Percentiles rank a stretch among this genome's conserved stretches.
These are phyloP conservation scores for Motacilla alba DNA, from an alignment of 2,113 vertebrate genomes.

Conservation along the genomic window DNA sequence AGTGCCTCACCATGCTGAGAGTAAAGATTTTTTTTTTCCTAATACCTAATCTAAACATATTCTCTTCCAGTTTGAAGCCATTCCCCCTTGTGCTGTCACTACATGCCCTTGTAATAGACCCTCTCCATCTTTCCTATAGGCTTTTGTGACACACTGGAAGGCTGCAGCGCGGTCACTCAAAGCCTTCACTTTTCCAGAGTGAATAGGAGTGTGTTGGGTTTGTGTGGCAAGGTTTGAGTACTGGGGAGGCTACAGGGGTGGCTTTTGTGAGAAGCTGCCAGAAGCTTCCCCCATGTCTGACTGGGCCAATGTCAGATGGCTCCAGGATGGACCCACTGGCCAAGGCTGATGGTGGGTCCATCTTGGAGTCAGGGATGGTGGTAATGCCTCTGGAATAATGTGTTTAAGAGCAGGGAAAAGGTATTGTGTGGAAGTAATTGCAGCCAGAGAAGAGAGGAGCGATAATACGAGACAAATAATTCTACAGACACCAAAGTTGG, in stretches of 20 bases:
- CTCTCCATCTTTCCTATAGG: not conserved
- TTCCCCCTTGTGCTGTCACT: not conserved
- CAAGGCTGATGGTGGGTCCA: not conserved
- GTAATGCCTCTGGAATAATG: not conserved
- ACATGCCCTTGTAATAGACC: not conserved
- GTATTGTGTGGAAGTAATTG: not conserved
- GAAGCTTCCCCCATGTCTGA: not conserved
- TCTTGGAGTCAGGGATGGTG: not conserved
- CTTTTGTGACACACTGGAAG: not conserved
- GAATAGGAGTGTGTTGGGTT: not conserved
- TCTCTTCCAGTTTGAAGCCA: not conserved
- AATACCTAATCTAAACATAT: not conserved
- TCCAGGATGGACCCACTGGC: not conserved
- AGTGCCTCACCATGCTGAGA: not conserved
- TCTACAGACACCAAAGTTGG: not conserved
- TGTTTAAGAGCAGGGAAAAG: not conserved
- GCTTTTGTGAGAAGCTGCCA: not conserved
- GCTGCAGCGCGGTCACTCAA: rapidly evolving
- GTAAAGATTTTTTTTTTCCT: not conserved
- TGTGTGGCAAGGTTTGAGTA: not conserved
- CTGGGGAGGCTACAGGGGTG: not conserved
- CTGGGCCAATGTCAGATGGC: not conserved
- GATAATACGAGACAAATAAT: not conserved
- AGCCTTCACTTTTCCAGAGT: not conserved
- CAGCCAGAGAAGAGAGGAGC: not conserved